Evolutionary conservation across 1,140 invertebrate genomes (phyloP), one percentile per base, ranked within the genome.

Genomic region (Dysdera silvatica): DNA sequence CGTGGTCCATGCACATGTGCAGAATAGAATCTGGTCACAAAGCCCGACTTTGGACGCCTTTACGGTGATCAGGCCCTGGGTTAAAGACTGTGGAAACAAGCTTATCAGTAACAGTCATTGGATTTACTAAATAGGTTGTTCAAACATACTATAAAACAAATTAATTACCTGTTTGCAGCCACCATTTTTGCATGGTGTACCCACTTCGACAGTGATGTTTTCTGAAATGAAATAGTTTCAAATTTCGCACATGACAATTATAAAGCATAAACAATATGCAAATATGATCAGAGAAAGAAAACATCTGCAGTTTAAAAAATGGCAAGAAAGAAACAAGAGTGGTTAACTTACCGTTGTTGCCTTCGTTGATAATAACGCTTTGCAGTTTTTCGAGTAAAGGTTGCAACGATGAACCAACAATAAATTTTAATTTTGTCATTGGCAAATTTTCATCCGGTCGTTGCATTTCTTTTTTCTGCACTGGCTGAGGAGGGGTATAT

Each of bases 141-240:
- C n/a, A n/a, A n/a, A n/a, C n/a, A n/a, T n/a, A n/a, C n/a, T n/a
- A n/a, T n/a, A n/a, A n/a, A n/a, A n/a, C n/a, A n/a, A n/a, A n/a
- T n/a, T 41, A 72, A 74, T 76, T 73, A 83, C 81, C 52, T 74
- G 76, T 73, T 82, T 86, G 72, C 95, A 98, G 0, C 88, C 85
- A 70, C 83, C 87, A 75, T 95, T 94, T 75, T 91, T 89, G 77
- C 95, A 98, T 64, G 74, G 76, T 60, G 92, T 91, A 29, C 93
- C 93, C 68, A 93, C 76, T n/a, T n/a, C n/a, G n/a, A n/a, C n/a
- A n/a, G n/a, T n/a, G n/a, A n/a, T n/a, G n/a, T n/a, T n/a, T n/a
- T n/a, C n/a, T n/a, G n/a, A n/a, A n/a, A n/a, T 60, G 80, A 65
- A 3, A 78, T 57, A 45, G 32, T 47, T 37, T 70, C 59, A 87